Evolutionary conservation across 1,140 invertebrate species (phyloP).

Genomic region (Heliconius nattereri): DNA sequence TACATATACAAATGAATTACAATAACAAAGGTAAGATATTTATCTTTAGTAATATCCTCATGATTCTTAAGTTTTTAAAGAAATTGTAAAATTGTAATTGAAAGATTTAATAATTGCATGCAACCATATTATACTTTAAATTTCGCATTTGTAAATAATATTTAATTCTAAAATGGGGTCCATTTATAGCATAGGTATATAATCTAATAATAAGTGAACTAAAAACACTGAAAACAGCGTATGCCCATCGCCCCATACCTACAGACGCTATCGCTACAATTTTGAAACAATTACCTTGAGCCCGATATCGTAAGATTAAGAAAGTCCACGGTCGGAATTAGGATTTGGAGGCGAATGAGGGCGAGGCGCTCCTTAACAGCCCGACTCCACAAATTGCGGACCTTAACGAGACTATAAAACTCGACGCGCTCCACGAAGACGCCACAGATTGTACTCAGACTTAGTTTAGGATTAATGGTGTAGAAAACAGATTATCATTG

Average conservation of each 20-base stretch:
- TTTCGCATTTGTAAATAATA: too few species aligned
- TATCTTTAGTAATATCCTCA: too few species aligned
- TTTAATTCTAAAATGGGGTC: too few species aligned
- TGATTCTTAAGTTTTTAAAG: too few species aligned
- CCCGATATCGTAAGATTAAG: slow-evolving; percentile 78
- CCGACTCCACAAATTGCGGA: slow-evolving; percentile 79
- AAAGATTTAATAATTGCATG: too few species aligned
- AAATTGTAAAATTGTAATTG: too few species aligned
- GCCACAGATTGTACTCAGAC: slow-evolving; percentile 78
- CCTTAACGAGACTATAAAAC: slow-evolving; percentile 80
- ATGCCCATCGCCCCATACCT: slow-evolving; percentile 32
- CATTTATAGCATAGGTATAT: too few species aligned
- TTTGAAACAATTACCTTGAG: slow-evolving; percentile 79
- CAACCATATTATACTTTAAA: too few species aligned
- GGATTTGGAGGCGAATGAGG: slow-evolving; percentile 67
- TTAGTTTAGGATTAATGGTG: slow-evolving; percentile 80
- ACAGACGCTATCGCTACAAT: slow-evolving; percentile 53
- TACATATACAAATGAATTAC: too few species aligned
- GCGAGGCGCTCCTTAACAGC: slow-evolving; percentile 67
- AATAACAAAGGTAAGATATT: too few species aligned
- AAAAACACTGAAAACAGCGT: slow-evolving; percentile 12
- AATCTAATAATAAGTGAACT: not conserved
- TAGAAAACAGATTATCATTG: slow-evolving; percentile 81
- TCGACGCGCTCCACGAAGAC: slow-evolving; percentile 71
- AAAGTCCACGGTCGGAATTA: slow-evolving; percentile 77